Evolutionary conservation across 2,888 invertebrate genomes (phyloP).

Genomic region (Aspidapion aeneum): DNA sequence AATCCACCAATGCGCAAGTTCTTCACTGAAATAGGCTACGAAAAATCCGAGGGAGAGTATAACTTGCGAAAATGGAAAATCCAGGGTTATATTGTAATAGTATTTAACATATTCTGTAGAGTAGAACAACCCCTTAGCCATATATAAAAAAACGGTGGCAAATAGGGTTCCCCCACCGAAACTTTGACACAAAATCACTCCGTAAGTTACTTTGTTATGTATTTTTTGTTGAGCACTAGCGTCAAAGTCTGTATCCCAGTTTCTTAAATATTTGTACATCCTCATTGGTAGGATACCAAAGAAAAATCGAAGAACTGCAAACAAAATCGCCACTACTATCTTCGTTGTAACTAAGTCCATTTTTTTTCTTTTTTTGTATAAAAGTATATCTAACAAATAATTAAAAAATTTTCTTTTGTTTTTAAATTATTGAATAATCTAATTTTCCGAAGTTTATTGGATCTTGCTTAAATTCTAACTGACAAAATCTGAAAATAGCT

Average conservation of each 20-base stretch:
- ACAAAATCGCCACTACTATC: slow-evolving; percentile 48
- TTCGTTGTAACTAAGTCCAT: slow-evolving; percentile 41
- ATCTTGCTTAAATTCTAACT: too few species aligned
- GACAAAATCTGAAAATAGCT: too few species aligned
- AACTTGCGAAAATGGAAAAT: slow-evolving; percentile 51
- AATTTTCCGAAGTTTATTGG: too few species aligned
- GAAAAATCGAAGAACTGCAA: slow-evolving; percentile 48
- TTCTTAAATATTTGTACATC: slow-evolving; percentile 44
- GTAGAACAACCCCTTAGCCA: slow-evolving; percentile 54
- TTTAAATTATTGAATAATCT: too few species aligned
- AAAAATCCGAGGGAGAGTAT: slow-evolving; percentile 54
- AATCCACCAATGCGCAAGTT: slow-evolving; percentile 46
- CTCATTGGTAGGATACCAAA: slow-evolving; percentile 53
- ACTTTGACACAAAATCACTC: slow-evolving; percentile 46
- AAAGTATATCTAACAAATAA: too few species aligned
- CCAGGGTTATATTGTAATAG: slow-evolving; percentile 5
- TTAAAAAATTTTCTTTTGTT: too few species aligned
- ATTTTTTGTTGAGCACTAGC: slow-evolving; percentile 37
- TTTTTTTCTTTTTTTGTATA: too few species aligned
- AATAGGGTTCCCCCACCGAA: slow-evolving; percentile 57
- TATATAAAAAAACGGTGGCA: slow-evolving; percentile 56
- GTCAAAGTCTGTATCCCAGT: slow-evolving; percentile 32
- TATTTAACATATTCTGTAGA: slow-evolving; percentile 37
- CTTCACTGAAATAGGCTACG: slow-evolving; percentile 54
- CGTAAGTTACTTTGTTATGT: slow-evolving; percentile 40